phyloP scores from a whole-genome alignment of 2,888 invertebrate species.

The Eueremaeus valkanovi region DNA sequence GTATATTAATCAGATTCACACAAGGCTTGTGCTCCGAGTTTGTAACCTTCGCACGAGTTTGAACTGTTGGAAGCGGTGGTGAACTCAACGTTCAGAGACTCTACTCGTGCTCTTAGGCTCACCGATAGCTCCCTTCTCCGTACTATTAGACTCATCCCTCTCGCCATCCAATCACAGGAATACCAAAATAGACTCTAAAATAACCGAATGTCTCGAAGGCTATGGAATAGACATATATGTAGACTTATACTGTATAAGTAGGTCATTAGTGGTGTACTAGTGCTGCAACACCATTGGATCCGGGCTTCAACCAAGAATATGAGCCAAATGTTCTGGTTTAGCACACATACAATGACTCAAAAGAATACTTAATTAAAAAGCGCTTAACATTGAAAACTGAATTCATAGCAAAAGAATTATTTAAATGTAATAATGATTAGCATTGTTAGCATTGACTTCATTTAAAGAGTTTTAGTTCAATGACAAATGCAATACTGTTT shows the following conservation, averaged over 20 bases:
- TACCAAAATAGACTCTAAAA: background rate
- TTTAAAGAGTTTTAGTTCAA: background rate
- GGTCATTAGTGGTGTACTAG: slow-evolving; percentile 17
- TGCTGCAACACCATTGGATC: background rate
- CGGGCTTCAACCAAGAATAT: background rate
- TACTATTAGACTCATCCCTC: slow-evolving; percentile 23
- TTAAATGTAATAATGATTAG: background rate
- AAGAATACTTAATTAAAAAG: background rate
- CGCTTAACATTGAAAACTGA: background rate
- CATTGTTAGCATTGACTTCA: slow-evolving; percentile 1
- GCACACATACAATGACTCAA: background rate
- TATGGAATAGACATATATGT: too few relatives aligned
- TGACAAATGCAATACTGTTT: background rate
- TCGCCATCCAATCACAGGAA: background rate
- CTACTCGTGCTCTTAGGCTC: background rate
- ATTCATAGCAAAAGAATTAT: background rate
- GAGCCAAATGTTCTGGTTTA: background rate
- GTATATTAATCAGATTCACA: background rate
- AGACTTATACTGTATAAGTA: background rate
- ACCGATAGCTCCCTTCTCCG: background rate
- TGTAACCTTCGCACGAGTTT: slow-evolving; percentile 11
- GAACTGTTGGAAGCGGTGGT: background rate
- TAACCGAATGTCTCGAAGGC: background rate
- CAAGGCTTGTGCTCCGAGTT: background rate
- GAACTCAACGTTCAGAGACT: background rate